Conservation (phyloP, 2,888 invertebrate genomes). For the Pristionchus mayeri region DNA sequence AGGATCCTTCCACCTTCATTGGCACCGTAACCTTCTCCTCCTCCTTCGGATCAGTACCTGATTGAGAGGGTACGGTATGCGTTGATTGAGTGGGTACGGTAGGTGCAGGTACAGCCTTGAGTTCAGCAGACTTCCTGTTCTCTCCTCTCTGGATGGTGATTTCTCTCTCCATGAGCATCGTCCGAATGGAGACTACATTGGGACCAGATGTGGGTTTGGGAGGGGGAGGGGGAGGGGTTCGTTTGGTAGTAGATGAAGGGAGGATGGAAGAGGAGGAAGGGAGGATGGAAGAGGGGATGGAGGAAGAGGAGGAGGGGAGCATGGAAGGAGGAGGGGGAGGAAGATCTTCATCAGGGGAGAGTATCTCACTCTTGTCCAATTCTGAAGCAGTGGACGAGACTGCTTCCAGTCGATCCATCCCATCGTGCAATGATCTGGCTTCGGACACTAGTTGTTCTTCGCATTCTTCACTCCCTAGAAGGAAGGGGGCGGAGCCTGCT, state of each 20-base stretch:
- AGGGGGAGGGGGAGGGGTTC: conserved; percentile 65
- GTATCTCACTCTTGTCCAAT: conserved; percentile 56
- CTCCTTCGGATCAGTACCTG: not conserved
- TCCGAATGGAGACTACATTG: conserved; percentile 35
- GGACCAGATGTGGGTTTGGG: conserved; percentile 55
- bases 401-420: conserved; percentile 65
- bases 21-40: not conserved
- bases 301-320: conserved; percentile 58
- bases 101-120: conserved; percentile 11
- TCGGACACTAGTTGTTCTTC: conserved; percentile 66
- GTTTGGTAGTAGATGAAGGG: conserved; percentile 41
- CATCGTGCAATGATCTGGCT: conserved; percentile 65
- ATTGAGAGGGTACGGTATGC: not conserved
- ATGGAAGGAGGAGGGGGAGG: conserved; percentile 66
- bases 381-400: conserved; percentile 57
- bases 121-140: not conserved
- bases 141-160: conserved; percentile 23
- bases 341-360: conserved; percentile 55
- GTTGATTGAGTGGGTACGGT: not conserved
- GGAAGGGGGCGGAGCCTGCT: conserved; percentile 63
- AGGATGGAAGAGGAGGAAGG: conserved; percentile 65
- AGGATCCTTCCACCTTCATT: not conserved
- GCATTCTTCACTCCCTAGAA: conserved; percentile 58
- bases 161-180: conserved; percentile 47
- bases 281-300: conserved; percentile 51